These are phyloP conservation scores for Brachypalpus laphriformis DNA, from an alignment of 2,888 invertebrate species.

Conservation along the genomic window DNA sequence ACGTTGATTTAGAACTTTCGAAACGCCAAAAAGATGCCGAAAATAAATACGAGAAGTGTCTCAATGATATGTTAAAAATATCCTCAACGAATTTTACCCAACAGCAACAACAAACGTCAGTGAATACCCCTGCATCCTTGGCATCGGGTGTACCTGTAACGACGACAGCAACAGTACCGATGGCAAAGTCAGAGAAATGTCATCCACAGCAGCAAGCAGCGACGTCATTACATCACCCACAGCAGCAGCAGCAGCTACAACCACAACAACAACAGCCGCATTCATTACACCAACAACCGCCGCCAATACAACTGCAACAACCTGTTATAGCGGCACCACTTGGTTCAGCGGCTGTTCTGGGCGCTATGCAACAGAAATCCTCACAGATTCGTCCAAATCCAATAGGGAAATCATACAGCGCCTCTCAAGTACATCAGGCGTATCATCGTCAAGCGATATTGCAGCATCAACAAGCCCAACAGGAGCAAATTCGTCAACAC, in stretches of 20 bases:
- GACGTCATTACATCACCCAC: slow-evolving; percentile 14
- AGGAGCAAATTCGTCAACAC: slow-evolving; percentile 74
- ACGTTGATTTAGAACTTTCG: slow-evolving; percentile 77
- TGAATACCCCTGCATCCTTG: slow-evolving; percentile 63
- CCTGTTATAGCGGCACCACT: slow-evolving; percentile 69
- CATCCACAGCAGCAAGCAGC: slow-evolving; percentile 42
- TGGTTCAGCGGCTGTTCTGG: slow-evolving; percentile 58
- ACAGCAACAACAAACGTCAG: slow-evolving; percentile 71
- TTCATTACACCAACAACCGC: slow-evolving; percentile 32
- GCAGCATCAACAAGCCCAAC: slow-evolving; percentile 77
- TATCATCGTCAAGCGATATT: slow-evolving; percentile 77
- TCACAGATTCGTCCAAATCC: slow-evolving; percentile 75
- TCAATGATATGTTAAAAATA: slow-evolving; percentile 81
- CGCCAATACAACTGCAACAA: slow-evolving; percentile 74
- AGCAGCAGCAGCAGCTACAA: slow-evolving; percentile 28
- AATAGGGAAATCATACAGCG: slow-evolving; percentile 81
- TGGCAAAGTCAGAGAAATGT: slow-evolving; percentile 70
- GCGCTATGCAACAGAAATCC: slow-evolving; percentile 63
- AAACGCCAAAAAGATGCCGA: slow-evolving; percentile 82
- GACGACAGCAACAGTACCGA: slow-evolving; percentile 30
- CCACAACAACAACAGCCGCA: slow-evolving; percentile 74
- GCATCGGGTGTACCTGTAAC: slow-evolving; percentile 66
- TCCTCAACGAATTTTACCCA: slow-evolving; percentile 74
- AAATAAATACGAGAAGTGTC: slow-evolving; percentile 82
- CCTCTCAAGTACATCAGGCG: slow-evolving; percentile 81